Evolutionary conservation across 2,797 vertebrate genomes (phyloP).

Genomic region (Mus caroli): DNA sequence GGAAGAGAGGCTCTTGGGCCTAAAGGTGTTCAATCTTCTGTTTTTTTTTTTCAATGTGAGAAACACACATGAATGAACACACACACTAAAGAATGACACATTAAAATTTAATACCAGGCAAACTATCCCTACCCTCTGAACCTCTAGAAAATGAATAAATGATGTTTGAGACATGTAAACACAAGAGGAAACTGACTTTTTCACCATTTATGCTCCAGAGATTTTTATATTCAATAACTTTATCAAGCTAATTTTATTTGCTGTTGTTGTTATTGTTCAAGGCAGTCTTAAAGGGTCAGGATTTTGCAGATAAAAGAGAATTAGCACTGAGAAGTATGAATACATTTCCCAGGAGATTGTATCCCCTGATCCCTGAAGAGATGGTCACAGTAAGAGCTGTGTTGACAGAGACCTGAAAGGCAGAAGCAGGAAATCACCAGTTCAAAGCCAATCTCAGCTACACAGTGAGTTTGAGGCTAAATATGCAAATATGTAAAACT

Average conservation of each 20-base stretch:
- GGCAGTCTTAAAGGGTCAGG: slow-evolving; percentile 30
- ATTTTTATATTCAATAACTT: slow-evolving; percentile 58
- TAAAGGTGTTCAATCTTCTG: slow-evolving; percentile 11
- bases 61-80: slow-evolving; percentile 76
- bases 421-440: neutral
- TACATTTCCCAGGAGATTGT: neutral
- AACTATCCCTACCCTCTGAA: slow-evolving; percentile 38
- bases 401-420: neutral
- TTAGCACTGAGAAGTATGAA: neutral
- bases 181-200: slow-evolving; percentile 76
- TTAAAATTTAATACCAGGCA: slow-evolving; percentile 89
- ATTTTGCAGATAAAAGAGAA: slow-evolving; percentile 56
- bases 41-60: slow-evolving; percentile 84
- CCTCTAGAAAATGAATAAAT: slow-evolving; percentile 68
- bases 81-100: slow-evolving; percentile 89
- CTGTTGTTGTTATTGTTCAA: slow-evolving; percentile 56
- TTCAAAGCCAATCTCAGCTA: neutral
- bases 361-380: slow-evolving; percentile 15
- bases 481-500: neutral
- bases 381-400: neutral
- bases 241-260: neutral
- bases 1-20: too few species aligned
- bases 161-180: slow-evolving; percentile 72
- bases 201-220: slow-evolving; percentile 72
- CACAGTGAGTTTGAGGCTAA: neutral